Conservation (phyloP, 64 coral and sea anemone species). For the Porites lutea region DNA sequence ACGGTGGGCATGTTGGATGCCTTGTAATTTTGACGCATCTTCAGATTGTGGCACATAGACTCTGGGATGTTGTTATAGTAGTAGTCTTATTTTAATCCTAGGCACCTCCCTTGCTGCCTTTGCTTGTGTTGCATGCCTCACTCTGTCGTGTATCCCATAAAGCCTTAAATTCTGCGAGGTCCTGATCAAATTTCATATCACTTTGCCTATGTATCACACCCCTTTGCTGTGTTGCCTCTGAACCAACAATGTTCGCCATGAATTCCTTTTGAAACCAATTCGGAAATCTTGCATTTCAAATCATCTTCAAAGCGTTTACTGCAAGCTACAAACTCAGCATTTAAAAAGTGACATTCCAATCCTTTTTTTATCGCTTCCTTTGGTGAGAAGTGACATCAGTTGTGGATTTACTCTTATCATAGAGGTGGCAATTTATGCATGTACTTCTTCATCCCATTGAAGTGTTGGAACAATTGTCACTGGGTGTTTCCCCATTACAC, state of each 20-base stretch:
- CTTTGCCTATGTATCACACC: slow-evolving; percentile 26
- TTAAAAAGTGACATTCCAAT: not conserved
- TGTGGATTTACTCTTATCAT: not conserved
- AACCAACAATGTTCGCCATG: slow-evolving; percentile 10
- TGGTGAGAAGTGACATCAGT: not conserved
- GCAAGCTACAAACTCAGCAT: not conserved
- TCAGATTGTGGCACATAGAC: slow-evolving; percentile 6
- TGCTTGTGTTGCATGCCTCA: not conserved
- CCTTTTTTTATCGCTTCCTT: slow-evolving; percentile 23
- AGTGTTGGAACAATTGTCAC: slow-evolving; percentile 3
- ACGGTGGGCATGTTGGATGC: not conserved
- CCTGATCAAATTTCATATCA: not conserved
- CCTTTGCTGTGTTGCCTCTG: not conserved
- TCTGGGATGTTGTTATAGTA: slow-evolving; percentile 41
- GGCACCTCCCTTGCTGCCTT: slow-evolving; percentile 26
- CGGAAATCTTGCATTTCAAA: too few relatives aligned
- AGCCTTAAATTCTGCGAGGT: not conserved
- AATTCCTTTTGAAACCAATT: not conserved
- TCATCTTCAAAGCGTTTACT: too few relatives aligned
- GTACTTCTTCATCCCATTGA: not conserved
- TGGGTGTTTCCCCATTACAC: slow-evolving; percentile 6
- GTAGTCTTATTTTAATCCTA: slow-evolving; percentile 15
- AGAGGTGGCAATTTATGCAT: slow-evolving; percentile 19
- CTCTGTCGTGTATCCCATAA: not conserved
- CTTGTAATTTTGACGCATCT: not conserved